These are phyloP conservation scores for Drosophila prosaltans DNA, from an alignment of 1,140 invertebrate genomes.

Conservation along the genomic window DNA sequence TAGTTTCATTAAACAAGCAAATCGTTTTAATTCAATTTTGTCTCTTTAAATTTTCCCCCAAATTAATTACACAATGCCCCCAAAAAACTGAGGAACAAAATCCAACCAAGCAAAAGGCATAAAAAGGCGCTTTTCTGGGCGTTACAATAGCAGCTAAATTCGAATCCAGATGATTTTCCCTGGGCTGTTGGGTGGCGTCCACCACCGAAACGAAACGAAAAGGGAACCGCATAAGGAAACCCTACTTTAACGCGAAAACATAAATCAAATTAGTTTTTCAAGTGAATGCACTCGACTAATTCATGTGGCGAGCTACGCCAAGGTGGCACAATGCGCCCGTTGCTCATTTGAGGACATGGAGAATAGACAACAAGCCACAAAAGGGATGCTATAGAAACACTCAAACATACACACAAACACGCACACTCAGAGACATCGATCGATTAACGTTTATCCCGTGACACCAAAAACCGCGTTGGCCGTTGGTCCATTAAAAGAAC, in stretches of 20 bases:
- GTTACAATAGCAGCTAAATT: slow-evolving; percentile 54
- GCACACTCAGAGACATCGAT: slow-evolving; percentile 53
- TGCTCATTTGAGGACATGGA: slow-evolving; percentile 50
- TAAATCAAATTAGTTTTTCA: slow-evolving; percentile 82
- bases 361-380: slow-evolving; percentile 32
- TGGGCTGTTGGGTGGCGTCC: slow-evolving; percentile 41
- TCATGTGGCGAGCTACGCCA: slow-evolving; percentile 59
- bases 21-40: neutral
- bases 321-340: slow-evolving; percentile 32
- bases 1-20: too few relatives aligned
- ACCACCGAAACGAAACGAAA: slow-evolving; percentile 4
- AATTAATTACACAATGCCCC: slow-evolving; percentile 39
- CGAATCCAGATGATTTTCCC: slow-evolving; percentile 35
- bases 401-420: slow-evolving; percentile 20
- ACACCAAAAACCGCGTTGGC: slow-evolving; percentile 64
- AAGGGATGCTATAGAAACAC: slow-evolving; percentile 57
- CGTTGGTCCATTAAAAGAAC: slow-evolving; percentile 70
- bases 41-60: neutral
- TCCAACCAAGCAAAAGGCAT: slow-evolving; percentile 18
- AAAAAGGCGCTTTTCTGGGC: slow-evolving; percentile 58
- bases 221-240: slow-evolving; percentile 29
- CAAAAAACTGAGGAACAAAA: neutral
- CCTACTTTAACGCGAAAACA: slow-evolving; percentile 66
- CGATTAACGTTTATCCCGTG: slow-evolving; percentile 65
- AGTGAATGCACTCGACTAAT: slow-evolving; percentile 79